Base-by-base conservation (phyloP, 2,888 invertebrate species). In the Mesochorus sp. region DNA sequence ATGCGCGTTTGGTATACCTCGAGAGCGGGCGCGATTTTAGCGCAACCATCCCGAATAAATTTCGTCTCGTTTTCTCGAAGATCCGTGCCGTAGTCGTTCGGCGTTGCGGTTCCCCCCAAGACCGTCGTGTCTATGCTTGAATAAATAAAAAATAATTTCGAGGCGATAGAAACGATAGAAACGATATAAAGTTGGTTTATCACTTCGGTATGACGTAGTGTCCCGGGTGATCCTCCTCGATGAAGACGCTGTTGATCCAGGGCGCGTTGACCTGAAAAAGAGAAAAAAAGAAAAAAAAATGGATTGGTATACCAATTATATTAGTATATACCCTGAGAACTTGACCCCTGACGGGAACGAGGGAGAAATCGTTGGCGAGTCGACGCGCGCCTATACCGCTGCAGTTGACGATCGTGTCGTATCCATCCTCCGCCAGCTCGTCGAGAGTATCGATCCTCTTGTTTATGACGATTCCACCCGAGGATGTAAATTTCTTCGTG, bases 191-290 rank as follows among this genome's bases (percentile, higher is more conserved):
- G 19, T 14, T 28, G 1, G 4, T 55, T 10, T 74, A 92, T 92
- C 92, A 96, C 96, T 96, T 97, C 10, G 96, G 95, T 88, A 97
- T 95, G 8, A 97, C 93, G 84, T 97, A 97, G 86, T 94, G 92
- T 28, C 94, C 94, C 67, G 92, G 91, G 31, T 92, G 92, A 77
- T 93, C 92, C 62, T 94, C 93, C 78, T 94, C 94, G 0, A 95
- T 79, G n/a, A 95, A 83, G 0, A 91, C 92, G 55, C 93, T 91
- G 78, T 92, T 94, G 1, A 94, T 84, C 95, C 95, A 95, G 0
- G 95, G 94, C 1, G 96, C 96, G 66, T 92, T 89, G 0, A 95
- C 93, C 94, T 94, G 81, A 3, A 88, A 89, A 73, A 53, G 49
- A 44, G 59, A 75, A 74, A 21, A 61, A 5, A 8, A 49, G 55